Evolutionary conservation across 2,888 invertebrate genomes (phyloP).

Genomic region (Neoscelio sp.): DNA sequence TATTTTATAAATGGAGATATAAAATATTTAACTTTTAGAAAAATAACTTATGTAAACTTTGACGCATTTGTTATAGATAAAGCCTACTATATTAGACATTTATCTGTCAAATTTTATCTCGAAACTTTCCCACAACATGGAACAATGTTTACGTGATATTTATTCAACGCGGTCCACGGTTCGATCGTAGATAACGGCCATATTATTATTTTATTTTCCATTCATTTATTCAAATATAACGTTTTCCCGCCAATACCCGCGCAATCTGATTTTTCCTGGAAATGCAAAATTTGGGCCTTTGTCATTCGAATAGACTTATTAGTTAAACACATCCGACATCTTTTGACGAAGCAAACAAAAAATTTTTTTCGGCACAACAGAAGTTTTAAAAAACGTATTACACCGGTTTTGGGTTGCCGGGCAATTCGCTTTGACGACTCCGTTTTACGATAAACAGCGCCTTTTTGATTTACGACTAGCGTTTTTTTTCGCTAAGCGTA

Average conservation of each 20-base stretch:
- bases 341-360: conserved; percentile 41
- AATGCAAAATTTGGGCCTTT: conserved; percentile 34
- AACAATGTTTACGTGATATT: conserved; percentile 39
- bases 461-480: conserved; percentile 61
- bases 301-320: conserved; percentile 17
- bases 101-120: conserved; percentile 39
- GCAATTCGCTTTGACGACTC: conserved; percentile 59
- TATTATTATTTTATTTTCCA: conserved; percentile 9
- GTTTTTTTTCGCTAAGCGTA: conserved; percentile 44
- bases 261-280: conserved; percentile 50
- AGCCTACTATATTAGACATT: neutral
- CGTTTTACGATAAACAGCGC: conserved; percentile 55
- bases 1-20: no score
- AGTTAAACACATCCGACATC: conserved; percentile 17
- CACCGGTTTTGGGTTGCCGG: conserved; percentile 22
- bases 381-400: conserved; percentile 30
- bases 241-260: neutral
- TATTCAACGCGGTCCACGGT: conserved; percentile 8
- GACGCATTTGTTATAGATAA: conserved; percentile 25
- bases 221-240: neutral
- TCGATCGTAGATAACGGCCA: conserved; percentile 14
- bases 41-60: conserved; percentile 31
- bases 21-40: no score
- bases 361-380: conserved; percentile 25
- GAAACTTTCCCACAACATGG: conserved; percentile 30